Base-by-base conservation (phyloP, 2,888 invertebrate genomes). In the Plutella xylostella region DNA sequence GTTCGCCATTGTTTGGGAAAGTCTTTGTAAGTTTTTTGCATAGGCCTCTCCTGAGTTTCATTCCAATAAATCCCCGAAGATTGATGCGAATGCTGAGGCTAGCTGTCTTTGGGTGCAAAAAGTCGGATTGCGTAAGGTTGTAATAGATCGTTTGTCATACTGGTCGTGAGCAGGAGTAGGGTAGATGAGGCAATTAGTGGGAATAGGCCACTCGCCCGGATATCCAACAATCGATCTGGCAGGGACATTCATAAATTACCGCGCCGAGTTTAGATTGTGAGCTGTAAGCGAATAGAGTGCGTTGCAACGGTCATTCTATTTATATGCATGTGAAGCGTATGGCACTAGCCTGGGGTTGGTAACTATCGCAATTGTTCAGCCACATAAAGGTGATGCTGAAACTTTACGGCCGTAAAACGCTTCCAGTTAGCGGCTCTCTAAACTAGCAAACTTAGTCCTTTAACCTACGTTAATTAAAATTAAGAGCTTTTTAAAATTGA, bases 181-280 rank as follows among this genome's bases (percentile, higher is more conserved):
- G 31, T 22, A 15, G 50, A 50, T 14, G 19, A 5, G 15, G 53
- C 55, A 63, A 65, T 66, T 63, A 65, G 55, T 52, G 50, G 48
- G 53, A 48, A 53, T 42, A 33, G 42, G 42, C 42, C 33, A 15
- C 25, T 28, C 28, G 19, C 25, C 40, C 37, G 37, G 37, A 53
- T 53, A 54, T 55, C 56, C 56, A 52, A 45, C 56, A 51, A 58
- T 60, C 58, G 58, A 57, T 55, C 51, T 49, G 53, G 53, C 54
- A 49, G 39, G 43, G 42, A 31, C 33, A 42, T 22, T 34, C 42
- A 21, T 34, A 42, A 42, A 42, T 42, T 22, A 34, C 21, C 5
- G 9, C n/a, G 17, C 21, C 34, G 31, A 9, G 42, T 42, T 30
- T 19, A 42, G 31, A 42, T 17, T 42, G 42, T 31, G 42, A 42